Percentiles rank a stretch among this genome's conserved stretches.
Conservation (phyloP, 2,113 vertebrate species). For the Tachysurus fulvidraco region DNA sequence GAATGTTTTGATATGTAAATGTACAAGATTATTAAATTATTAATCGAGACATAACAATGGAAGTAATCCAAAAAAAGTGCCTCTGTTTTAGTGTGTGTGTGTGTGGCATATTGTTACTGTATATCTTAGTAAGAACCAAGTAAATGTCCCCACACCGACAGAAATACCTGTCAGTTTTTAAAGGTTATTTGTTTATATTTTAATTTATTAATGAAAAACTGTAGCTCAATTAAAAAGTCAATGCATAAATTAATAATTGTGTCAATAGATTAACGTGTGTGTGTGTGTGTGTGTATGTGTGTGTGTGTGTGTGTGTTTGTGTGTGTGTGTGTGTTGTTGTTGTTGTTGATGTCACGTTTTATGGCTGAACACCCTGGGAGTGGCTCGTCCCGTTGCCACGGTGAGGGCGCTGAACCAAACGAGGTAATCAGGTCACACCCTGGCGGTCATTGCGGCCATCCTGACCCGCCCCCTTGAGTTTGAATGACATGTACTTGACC, state of each 20-base stretch:
- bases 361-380: slow-evolving; percentile 41
- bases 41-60: neutral
- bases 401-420: slow-evolving; percentile 63
- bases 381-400: slow-evolving; percentile 61
- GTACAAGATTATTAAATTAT: neutral
- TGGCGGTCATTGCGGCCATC: slow-evolving; percentile 65
- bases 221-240: neutral
- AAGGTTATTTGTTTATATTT: neutral
- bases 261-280: neutral
- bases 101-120: slow-evolving; percentile 19
- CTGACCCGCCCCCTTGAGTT: slow-evolving; percentile 48
- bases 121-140: neutral
- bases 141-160: neutral
- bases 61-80: neutral
- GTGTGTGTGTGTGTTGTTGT: slow-evolving; percentile 40
- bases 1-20: neutral
- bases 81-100: neutral
- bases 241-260: neutral
- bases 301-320: slow-evolving; percentile 24
- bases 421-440: slow-evolving; percentile 75
- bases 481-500: slow-evolving; percentile 35
- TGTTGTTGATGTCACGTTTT: slow-evolving; percentile 68
- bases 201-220: neutral
- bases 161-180: neutral
- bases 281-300: neutral